A percentile compares a stretch with the other conserved stretches of the same genome.
phyloP scores from a whole-genome alignment of 2,113 vertebrate genomes.

The Xiphophorus maculatus region DNA sequence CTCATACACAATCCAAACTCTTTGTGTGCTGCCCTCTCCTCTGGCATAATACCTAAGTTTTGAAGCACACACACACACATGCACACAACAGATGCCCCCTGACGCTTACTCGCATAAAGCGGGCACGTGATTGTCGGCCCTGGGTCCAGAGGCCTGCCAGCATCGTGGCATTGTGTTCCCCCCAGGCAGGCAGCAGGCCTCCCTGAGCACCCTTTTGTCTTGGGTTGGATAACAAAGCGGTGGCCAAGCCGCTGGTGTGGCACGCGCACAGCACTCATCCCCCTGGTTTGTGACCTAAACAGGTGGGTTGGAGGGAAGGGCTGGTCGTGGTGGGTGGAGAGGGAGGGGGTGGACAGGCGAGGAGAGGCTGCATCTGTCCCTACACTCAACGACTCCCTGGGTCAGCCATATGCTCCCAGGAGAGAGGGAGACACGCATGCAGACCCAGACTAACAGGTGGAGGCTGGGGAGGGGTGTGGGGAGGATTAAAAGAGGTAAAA shows the following conservation, averaged over 20 bases:
- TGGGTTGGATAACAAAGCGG: slow-evolving; percentile 74
- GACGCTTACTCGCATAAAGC: slow-evolving; percentile 67
- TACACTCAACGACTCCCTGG: slow-evolving; percentile 72
- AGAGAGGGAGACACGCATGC: slow-evolving; percentile 62
- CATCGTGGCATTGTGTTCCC: slow-evolving; percentile 72
- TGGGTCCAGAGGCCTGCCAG: slow-evolving; percentile 68
- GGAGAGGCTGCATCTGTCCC: slow-evolving; percentile 75
- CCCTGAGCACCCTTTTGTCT: slow-evolving; percentile 82
- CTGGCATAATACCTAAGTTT: slow-evolving; percentile 69
- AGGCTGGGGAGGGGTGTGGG: slow-evolving; percentile 37
- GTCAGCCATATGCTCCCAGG: slow-evolving; percentile 78
- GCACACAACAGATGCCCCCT: slow-evolving; percentile 73
- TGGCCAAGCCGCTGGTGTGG: slow-evolving; percentile 75
- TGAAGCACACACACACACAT: slow-evolving; percentile 44
- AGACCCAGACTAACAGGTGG: slow-evolving; percentile 69
- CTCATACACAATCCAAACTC: slow-evolving; percentile 28
- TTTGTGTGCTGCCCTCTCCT: slow-evolving; percentile 58
- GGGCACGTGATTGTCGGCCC: slow-evolving; percentile 69
- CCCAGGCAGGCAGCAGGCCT: slow-evolving; percentile 71
- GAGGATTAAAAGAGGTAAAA: slow-evolving; percentile 67
- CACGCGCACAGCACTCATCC: slow-evolving; percentile 72
- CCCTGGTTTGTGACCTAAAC: slow-evolving; percentile 74
- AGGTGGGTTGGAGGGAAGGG: slow-evolving; percentile 71
- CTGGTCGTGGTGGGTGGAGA: slow-evolving; percentile 45
- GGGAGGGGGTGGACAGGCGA: slow-evolving; percentile 1